Conservation (phyloP, 2,888 invertebrate species). For the Cacoxenus indagator region DNA sequence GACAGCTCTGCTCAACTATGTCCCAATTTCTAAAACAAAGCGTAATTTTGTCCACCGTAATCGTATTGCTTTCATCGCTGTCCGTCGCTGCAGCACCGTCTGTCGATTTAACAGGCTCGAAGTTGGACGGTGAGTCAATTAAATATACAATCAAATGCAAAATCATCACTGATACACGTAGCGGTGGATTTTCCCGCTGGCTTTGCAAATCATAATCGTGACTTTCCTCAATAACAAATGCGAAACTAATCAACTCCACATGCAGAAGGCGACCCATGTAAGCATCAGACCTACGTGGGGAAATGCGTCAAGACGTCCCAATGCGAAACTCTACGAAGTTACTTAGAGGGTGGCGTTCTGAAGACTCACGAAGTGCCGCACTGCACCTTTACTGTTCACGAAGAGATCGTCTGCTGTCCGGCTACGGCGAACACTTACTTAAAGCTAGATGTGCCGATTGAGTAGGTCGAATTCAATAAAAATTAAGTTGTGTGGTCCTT, state of each 20-base stretch:
- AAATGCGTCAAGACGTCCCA: constrained; percentile 9
- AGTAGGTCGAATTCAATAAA: background rate
- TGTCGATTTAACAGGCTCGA: background rate
- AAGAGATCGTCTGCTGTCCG: constrained; percentile 32
- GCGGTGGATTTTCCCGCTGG: background rate
- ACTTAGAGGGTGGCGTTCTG: background rate
- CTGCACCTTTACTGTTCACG: background rate
- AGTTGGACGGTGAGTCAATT: background rate
- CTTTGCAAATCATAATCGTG: background rate
- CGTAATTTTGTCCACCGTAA: background rate
- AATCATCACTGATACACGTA: too few relatives aligned
- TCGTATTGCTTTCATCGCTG: background rate
- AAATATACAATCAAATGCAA: background rate
- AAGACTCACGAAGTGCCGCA: background rate
- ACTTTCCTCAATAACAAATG: background rate
- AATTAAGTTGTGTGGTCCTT: background rate
- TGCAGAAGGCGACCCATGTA: constrained; percentile 15
- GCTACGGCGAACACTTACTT: background rate
- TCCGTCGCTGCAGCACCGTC: background rate
- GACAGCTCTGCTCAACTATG: background rate
- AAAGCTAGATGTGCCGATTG: background rate
- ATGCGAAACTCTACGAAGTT: background rate
- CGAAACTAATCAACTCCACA: too few relatives aligned
- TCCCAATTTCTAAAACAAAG: background rate
- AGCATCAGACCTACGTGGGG: background rate